These are phyloP conservation scores for Todiramphus saurophagus DNA, from an alignment of 2,113 vertebrate genomes.

Conservation along the genomic window DNA sequence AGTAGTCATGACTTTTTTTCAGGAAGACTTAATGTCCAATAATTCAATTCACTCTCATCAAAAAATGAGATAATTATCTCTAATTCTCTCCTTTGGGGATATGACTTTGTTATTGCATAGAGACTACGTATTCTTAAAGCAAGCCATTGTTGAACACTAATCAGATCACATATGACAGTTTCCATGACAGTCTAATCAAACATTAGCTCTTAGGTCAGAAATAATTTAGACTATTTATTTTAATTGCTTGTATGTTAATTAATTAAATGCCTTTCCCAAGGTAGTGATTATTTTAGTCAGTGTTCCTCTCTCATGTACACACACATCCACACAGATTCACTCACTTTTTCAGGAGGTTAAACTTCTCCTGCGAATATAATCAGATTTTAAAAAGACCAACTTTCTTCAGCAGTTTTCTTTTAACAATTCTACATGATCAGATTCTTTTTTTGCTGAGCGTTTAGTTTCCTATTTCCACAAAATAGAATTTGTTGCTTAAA, in stretches of 20 bases:
- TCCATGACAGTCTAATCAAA: slow-evolving; percentile 28
- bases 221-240: slow-evolving; percentile 17
- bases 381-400: background rate
- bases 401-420: background rate
- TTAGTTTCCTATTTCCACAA: background rate
- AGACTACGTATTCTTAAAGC: background rate
- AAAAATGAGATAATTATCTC: slow-evolving; percentile 32
- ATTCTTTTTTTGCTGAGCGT: background rate
- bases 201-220: background rate
- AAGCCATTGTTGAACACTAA: background rate
- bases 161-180: background rate
- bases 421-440: background rate
- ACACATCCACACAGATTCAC: background rate
- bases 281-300: slow-evolving; percentile 22
- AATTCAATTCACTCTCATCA: slow-evolving; percentile 27
- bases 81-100: background rate
- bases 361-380: background rate
- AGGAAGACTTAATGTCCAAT: slow-evolving; percentile 22
- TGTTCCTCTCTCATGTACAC: background rate
- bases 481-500: background rate
- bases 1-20: background rate
- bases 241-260: slow-evolving; percentile 9
- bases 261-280: background rate
- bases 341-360: background rate
- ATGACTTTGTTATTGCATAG: background rate